Evolutionary conservation across 2,797 vertebrate genomes (phyloP).

Genomic region (Denticeps clupeoides): DNA sequence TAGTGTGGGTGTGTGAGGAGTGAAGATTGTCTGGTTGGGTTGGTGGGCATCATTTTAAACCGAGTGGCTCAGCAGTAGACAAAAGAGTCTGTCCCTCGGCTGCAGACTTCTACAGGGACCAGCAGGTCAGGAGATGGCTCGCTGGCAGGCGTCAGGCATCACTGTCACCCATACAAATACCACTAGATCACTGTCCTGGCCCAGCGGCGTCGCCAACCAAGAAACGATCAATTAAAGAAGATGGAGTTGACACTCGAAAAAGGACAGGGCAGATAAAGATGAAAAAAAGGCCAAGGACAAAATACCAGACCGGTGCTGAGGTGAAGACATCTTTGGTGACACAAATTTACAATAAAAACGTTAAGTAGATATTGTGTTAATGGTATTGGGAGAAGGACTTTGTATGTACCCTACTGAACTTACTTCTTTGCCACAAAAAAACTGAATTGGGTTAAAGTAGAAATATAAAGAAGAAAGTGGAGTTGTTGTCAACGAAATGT

Average conservation of each 20-base stretch:
- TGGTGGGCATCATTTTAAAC: background rate
- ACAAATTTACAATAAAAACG: no score
- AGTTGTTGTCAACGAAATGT: no score
- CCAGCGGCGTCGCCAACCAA: background rate
- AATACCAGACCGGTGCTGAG: background rate
- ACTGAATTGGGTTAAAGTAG: no score
- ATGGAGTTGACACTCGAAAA: background rate
- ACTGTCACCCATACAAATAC: background rate
- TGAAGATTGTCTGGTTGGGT: conserved; percentile 6
- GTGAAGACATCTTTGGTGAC: conserved; percentile 1
- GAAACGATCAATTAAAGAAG: background rate
- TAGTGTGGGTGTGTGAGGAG: conserved; percentile 14
- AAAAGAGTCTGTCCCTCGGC: no score
- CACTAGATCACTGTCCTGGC: background rate
- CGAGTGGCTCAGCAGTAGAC: no score
- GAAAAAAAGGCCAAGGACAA: conserved; percentile 1
- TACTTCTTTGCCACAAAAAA: no score
- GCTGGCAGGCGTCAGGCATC: background rate
- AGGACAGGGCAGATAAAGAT: background rate
- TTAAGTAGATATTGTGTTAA: no score
- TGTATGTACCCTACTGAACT: no score
- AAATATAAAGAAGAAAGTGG: no score
- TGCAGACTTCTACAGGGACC: no score
- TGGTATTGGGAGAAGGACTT: no score
- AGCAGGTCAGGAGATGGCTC: background rate